Conservation (phyloP, 1,140 invertebrate genomes). For the Euwallacea fornicatus region DNA sequence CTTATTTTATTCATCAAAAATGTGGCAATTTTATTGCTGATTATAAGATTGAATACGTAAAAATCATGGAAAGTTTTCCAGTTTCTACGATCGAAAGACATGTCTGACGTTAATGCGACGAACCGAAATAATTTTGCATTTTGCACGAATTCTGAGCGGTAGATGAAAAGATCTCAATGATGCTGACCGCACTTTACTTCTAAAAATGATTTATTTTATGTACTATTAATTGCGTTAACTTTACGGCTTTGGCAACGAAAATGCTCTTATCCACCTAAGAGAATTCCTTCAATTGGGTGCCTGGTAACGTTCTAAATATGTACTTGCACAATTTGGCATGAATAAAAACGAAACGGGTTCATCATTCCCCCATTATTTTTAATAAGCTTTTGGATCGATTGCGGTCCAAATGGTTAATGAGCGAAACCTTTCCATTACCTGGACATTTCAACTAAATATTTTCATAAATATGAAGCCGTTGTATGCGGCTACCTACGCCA, state of each 20-base stretch:
- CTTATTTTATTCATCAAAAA: no score
- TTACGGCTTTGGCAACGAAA: background rate
- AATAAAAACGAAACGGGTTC: background rate
- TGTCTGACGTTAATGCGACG: conserved; percentile 8
- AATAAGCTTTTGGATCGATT: conserved; percentile 13
- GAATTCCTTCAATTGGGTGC: background rate
- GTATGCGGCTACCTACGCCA: conserved; percentile 2
- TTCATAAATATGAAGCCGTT: conserved; percentile 7
- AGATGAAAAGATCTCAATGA: conserved; percentile 17
- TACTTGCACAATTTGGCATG: background rate
- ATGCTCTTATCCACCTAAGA: background rate
- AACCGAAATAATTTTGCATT: conserved; percentile 12
- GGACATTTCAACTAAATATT: conserved; percentile 9
- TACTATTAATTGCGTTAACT: background rate
- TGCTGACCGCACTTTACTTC: background rate
- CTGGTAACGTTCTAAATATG: background rate
- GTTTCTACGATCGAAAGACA: background rate
- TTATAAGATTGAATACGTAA: no score
- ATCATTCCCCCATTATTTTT: background rate
- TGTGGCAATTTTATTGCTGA: no score
- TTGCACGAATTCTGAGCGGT: background rate
- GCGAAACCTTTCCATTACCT: conserved; percentile 20
- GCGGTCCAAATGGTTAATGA: conserved; percentile 19
- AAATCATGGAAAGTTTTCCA: background rate
- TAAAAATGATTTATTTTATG: background rate